Percentiles rank a stretch among this genome's conserved stretches.
Conservation (phyloP, 2,888 invertebrate species). For the Chesias legatella region DNA sequence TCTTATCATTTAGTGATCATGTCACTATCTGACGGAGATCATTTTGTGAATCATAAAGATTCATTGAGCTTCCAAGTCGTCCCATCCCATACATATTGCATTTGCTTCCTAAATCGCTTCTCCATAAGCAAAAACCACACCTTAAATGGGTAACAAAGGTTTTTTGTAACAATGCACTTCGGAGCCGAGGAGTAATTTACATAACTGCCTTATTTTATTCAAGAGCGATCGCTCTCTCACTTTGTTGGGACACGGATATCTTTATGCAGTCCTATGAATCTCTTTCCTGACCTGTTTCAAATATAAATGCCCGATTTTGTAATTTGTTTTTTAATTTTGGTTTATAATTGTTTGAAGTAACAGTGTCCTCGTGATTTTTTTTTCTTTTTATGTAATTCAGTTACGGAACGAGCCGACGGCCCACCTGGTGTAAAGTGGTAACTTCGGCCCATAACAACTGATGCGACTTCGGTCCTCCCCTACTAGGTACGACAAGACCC, state of each 20-base stretch:
- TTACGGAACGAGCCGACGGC: too few species aligned
- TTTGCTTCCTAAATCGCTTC: conserved; percentile 16
- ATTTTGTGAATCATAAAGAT: too few species aligned
- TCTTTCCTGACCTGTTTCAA: conserved; percentile 24
- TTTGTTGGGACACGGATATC: conserved; percentile 53
- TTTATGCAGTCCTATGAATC: conserved; percentile 48
- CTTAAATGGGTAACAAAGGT: conserved; percentile 49
- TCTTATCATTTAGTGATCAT: too few species aligned
- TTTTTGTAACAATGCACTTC: conserved; percentile 57
- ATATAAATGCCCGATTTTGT: neutral
- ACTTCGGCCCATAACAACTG: too few species aligned
- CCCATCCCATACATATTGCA: conserved; percentile 8
- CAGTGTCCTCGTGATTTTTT: too few species aligned
- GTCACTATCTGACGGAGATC: too few species aligned
- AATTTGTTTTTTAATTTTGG: too few species aligned
- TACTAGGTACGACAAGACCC: too few species aligned
- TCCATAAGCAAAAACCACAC: conserved; percentile 14
- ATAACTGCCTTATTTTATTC: conserved; percentile 70
- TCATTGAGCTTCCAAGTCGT: neutral
- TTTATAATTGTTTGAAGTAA: too few species aligned
- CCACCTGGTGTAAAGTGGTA: too few species aligned
- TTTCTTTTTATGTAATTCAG: too few species aligned
- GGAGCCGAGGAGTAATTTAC: conserved; percentile 59
- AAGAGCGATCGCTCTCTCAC: conserved; percentile 51
- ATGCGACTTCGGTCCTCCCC: too few species aligned